Evolutionary conservation across 2,113 vertebrate genomes (phyloP), one percentile per base, ranked within the genome.

Genomic region (Cnemophilus loriae): DNA sequence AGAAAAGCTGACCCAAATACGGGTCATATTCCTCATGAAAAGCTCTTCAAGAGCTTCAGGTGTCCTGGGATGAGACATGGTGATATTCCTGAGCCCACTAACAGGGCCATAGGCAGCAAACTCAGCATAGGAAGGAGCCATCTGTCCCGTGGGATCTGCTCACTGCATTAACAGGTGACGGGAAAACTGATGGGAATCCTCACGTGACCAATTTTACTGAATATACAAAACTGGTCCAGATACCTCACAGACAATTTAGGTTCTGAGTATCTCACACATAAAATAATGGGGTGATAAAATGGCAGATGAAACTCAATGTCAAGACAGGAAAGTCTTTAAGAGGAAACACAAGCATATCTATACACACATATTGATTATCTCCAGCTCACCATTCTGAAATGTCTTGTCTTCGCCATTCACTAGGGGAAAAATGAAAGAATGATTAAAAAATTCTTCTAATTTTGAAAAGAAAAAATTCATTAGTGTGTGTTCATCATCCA

Each of bases 51-150:
- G 47, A 88, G 18, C 24, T 71, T 50, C 49, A 60, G 14, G 5
- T 47, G 32, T 52, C 39, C 53, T 35, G 19, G 27, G 24, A 28
- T 71, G 63, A 74, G 28, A 57, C 17, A 22, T 15, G 6, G 7
- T 18, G 27, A n/a, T 30, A 20, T 49, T 74, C 26, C 64, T 89
- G 55, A 92, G 46, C 22, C 47, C 41, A 10, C 15, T 52, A 21
- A 39, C 13, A 41, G 28, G 9, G 24, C 46, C 55, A 89, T 53
- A 61, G 63, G 59, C 17, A 52, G 55, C 17, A 89, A 90, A 74
- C 4, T 2, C 46, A 63, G 30, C 26, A 7, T 0, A 32, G 21
- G 15, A 41, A 90, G 37, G 63, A 78, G 37, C 1, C 1, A 10
- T 26, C 14, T 67, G 30, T 70, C 14, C 81, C 35, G 11, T 6